These are phyloP conservation scores for Unio delphinus DNA, from an alignment of 2,888 invertebrate genomes.

Conservation along the genomic window DNA sequence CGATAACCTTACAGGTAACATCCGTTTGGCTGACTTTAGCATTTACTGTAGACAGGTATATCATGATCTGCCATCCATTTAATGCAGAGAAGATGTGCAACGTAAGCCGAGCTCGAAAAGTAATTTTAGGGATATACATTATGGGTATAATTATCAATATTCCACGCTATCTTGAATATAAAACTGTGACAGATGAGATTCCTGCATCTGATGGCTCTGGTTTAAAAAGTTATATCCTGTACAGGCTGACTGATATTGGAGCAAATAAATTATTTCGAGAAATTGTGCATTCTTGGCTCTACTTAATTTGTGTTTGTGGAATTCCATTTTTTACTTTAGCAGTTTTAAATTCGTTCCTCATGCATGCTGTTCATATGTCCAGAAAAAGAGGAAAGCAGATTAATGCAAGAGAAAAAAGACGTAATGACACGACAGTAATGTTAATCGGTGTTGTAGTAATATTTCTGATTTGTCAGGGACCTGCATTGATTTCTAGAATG, in stretches of 20 bases:
- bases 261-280: slow-evolving; percentile 53
- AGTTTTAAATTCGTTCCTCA: slow-evolving; percentile 68
- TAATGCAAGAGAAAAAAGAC: slow-evolving; percentile 64
- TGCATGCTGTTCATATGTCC: slow-evolving; percentile 66
- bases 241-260: slow-evolving; percentile 59
- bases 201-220: slow-evolving; percentile 13
- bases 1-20: slow-evolving; percentile 68
- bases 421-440: slow-evolving; percentile 71
- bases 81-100: slow-evolving; percentile 66
- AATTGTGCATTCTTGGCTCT: slow-evolving; percentile 68
- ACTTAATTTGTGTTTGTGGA: slow-evolving; percentile 68
- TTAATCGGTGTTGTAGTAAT: slow-evolving; percentile 70
- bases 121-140: slow-evolving; percentile 55
- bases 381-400: slow-evolving; percentile 61
- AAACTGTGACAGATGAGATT: slow-evolving; percentile 34
- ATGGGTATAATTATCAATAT: slow-evolving; percentile 65
- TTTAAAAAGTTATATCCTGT: slow-evolving; percentile 22
- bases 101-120: slow-evolving; percentile 58
- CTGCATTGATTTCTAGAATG: slow-evolving; percentile 69
- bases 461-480: slow-evolving; percentile 70
- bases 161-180: slow-evolving; percentile 68
- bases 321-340: slow-evolving; percentile 69
- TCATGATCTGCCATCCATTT: slow-evolving; percentile 72
- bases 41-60: slow-evolving; percentile 70
- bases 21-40: slow-evolving; percentile 70